Evolutionary conservation across 2,888 invertebrate genomes (phyloP), one percentile per base, ranked within the genome.

Genomic region (Eremobia ochroleuca): DNA sequence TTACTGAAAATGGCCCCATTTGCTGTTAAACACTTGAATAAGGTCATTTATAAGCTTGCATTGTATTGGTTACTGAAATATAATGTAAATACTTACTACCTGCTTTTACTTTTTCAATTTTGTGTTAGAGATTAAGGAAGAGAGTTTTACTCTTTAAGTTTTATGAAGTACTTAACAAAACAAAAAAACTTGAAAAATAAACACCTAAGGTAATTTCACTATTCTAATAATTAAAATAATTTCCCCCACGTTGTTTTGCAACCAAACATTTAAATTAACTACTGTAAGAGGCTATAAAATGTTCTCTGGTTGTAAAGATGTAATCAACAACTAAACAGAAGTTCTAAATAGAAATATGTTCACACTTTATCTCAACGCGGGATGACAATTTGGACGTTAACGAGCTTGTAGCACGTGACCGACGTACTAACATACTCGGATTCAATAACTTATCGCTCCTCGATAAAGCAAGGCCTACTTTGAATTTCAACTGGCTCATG

Each of bases 331-430:
- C 25, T 55, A n/a, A 76, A 70, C 31, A 66, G 67, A 52, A 79
- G 66, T 74, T 86, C n/a, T 49, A 49, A 49, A 55, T 11, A 55
- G 65, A 81, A 86, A 79, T 77, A 71, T 75, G 77, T 79, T 85
- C 77, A 69, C 79, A 81, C 73, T 78, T 71, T 58, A 69, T 85
- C 74, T 80, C 76, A 62, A 73, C 69, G 34, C 46, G 49, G 68
- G 81, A 79, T 85, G 83, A 81, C 83, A 83, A 80, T 72, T 81
- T 82, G 43, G 80, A 85, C 89, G 58, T 86, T 86, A 85, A 88
- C 83, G 79, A 86, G 74, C 46, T 68, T 31, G 43, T 13, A 21
- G 73, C 67, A 70, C 89, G 88, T 88, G 88, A 86, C 73, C 18
- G 52, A 40, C 61, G 46, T 88, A 81, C 83, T 81, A 79, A 89